Conservation (phyloP, 2,797 vertebrate species). For the Dendrocincla fuliginosa region DNA sequence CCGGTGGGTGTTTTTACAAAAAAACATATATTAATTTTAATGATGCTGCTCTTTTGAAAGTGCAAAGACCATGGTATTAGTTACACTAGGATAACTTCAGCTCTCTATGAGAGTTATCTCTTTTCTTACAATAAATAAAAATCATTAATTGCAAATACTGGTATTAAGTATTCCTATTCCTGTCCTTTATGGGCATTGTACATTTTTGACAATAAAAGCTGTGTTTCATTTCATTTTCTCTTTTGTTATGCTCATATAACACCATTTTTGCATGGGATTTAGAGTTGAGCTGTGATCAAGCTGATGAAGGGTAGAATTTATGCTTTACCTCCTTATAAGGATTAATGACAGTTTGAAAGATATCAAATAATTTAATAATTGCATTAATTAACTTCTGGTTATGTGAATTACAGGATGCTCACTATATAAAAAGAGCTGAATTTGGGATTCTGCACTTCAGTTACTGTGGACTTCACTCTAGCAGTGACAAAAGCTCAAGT, state of each 20-base stretch:
- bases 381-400: neutral
- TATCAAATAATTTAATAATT: fast-evolving
- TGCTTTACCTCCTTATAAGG: neutral
- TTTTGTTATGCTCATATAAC: neutral
- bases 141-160: neutral
- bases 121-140: neutral
- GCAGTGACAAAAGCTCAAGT: neutral
- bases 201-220: neutral
- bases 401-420: neutral
- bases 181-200: neutral
- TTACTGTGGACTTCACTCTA: neutral
- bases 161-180: neutral
- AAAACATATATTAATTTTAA: neutral
- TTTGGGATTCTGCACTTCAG: neutral
- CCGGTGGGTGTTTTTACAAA: fast-evolving
- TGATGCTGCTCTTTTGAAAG: neutral
- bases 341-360: neutral
- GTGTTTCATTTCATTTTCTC: neutral
- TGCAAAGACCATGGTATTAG: neutral
- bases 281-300: neutral
- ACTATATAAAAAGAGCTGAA: neutral
- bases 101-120: neutral
- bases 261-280: neutral
- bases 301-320: neutral
- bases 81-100: neutral